A percentile compares a stretch with the other conserved stretches of the same genome.
phyloP scores from a whole-genome alignment of 2,888 invertebrate genomes.

The Criorhina ranunculi region DNA sequence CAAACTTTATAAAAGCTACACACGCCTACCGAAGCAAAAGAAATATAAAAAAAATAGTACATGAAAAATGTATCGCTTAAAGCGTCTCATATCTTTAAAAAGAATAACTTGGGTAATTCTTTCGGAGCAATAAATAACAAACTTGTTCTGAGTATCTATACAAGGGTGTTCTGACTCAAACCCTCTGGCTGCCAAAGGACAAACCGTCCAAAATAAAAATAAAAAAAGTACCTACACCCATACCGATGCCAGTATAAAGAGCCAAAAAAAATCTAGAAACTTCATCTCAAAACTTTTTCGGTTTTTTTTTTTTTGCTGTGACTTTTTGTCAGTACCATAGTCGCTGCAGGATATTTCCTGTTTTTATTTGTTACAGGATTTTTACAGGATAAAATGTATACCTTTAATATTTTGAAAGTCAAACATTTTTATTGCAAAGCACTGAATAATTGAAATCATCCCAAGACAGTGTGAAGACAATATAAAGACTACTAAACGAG shows the following conservation, averaged over 20 bases:
- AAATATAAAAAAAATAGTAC: not conserved
- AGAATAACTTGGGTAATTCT: slow-evolving; percentile 28
- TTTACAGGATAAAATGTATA: not conserved
- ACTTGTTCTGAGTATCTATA: slow-evolving; percentile 29
- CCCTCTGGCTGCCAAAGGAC: slow-evolving; percentile 19
- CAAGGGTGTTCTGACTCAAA: slow-evolving; percentile 22
- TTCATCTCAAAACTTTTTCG: slow-evolving; percentile 1
- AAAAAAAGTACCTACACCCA: not conserved
- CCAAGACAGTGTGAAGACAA: slow-evolving; percentile 21
- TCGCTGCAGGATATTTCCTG: slow-evolving; percentile 29
- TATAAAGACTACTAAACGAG: slow-evolving; percentile 34
- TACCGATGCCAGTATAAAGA: not conserved
- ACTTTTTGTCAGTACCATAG: slow-evolving; percentile 23
- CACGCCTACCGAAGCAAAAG: not conserved
- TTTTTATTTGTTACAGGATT: slow-evolving; percentile 28
- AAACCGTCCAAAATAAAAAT: slow-evolving; percentile 13
- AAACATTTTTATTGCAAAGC: not conserved
- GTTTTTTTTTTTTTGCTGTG: not conserved
- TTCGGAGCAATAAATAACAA: slow-evolving; percentile 40
- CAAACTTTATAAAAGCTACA: not conserved
- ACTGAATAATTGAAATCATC: slow-evolving; percentile 24
- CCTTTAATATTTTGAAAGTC: not conserved
- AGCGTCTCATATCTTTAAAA: slow-evolving; percentile 18
- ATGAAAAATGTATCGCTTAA: slow-evolving; percentile 22
- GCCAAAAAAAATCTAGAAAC: slow-evolving; percentile 1